phyloP scores from a whole-genome alignment of 2,797 vertebrate species.

The Pangasius mekongensis region DNA sequence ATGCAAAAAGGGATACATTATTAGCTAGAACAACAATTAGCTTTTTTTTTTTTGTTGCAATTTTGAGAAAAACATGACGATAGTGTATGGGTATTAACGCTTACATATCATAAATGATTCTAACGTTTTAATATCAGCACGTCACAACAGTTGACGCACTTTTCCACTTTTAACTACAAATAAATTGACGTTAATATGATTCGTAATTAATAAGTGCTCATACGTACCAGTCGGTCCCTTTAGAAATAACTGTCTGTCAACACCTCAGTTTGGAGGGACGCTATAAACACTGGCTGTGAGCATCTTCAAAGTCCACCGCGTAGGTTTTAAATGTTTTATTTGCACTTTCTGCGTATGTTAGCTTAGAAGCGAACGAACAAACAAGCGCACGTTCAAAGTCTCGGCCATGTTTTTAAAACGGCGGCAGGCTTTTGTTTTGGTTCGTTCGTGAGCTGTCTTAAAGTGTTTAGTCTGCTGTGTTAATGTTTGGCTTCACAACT shows the following conservation, averaged over 20 bases:
- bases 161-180: background rate
- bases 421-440: slow-evolving; percentile 12
- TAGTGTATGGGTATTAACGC: background rate
- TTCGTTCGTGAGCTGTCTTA: slow-evolving; percentile 3
- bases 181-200: background rate
- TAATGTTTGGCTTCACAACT: slow-evolving; percentile 10
- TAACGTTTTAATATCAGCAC: too few species aligned
- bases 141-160: background rate
- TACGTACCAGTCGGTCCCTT: background rate
- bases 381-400: background rate
- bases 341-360: background rate
- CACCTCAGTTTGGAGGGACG: background rate
- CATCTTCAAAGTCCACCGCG: background rate
- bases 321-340: background rate
- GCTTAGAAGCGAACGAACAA: background rate
- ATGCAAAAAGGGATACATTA: background rate
- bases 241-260: background rate
- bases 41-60: background rate
- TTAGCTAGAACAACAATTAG: background rate
- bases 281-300: background rate
- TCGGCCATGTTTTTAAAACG: background rate
- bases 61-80: background rate
- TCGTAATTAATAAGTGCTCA: background rate
- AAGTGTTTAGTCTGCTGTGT: slow-evolving; percentile 38
- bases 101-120: background rate